A percentile compares a stretch with the other conserved stretches of the same genome.
These are phyloP conservation scores for Dissostichus mawsoni DNA, from an alignment of 2,113 vertebrate species.

Conservation along the genomic window DNA sequence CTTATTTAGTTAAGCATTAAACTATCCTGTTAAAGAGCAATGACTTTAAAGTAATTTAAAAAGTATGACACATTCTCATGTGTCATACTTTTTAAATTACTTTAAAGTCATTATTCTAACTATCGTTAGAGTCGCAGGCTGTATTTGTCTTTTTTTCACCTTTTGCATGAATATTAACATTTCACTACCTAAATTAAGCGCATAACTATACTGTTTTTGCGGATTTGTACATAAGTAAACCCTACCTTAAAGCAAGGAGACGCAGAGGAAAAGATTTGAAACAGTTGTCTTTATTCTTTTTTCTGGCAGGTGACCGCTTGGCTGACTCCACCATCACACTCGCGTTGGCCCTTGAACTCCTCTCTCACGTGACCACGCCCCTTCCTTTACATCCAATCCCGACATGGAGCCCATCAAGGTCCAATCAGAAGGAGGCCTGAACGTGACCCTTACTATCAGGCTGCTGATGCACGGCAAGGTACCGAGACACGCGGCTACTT, in stretches of 20 bases:
- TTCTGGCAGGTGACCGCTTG: constrained; percentile 84
- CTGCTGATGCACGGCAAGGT: constrained; percentile 99
- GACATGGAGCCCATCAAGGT: constrained; percentile 97
- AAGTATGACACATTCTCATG: no score
- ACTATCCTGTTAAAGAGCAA: background rate
- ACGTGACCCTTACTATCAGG: constrained; percentile 97
- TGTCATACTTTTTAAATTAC: no score
- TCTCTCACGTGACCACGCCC: constrained; percentile 66
- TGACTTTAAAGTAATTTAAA: no score
- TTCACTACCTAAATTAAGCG: background rate
- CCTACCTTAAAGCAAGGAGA: background rate
- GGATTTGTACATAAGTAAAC: background rate
- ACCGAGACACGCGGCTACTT: background rate
- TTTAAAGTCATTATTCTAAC: no score
- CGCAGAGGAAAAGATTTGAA: background rate
- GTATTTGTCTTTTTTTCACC: background rate
- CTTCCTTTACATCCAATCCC: constrained; percentile 81
- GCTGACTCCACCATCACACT: constrained; percentile 83
- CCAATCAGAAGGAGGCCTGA: constrained; percentile 95
- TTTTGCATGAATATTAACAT: background rate
- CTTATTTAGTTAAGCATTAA: background rate
- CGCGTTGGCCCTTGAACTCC: constrained; percentile 74
- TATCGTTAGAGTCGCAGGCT: no score
- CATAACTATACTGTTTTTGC: background rate
- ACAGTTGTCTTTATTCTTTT: background rate